Percentiles rank a stretch among this genome's conserved stretches.
Conservation (phyloP, 92 coral and sea anemone species). For the Muricea muricata region DNA sequence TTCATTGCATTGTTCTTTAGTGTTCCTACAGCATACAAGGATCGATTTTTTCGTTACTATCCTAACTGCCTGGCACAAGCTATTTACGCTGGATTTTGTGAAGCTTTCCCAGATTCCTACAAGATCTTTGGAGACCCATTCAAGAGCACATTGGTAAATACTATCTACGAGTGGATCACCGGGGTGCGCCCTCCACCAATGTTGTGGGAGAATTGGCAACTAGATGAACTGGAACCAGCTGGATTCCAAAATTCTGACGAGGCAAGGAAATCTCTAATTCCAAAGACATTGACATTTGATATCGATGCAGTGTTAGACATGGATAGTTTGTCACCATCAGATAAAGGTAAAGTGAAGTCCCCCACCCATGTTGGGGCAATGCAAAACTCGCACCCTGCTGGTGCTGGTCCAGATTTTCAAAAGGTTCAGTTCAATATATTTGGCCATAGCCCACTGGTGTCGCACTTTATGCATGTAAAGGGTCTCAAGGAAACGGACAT, state of each 20-base stretch:
- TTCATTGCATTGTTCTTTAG: conserved; percentile 87
- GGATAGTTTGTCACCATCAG: conserved; percentile 42
- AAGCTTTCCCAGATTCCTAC: conserved; percentile 92
- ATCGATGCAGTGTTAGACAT: conserved; percentile 75
- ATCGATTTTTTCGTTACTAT: conserved; percentile 81
- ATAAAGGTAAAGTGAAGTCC: not conserved
- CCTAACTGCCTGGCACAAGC: conserved; percentile 96
- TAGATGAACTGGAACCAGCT: conserved; percentile 83
- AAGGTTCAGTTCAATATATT: conserved; percentile 88
- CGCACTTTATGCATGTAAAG: conserved; percentile 82
- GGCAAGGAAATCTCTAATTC: conserved; percentile 75
- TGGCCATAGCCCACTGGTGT: conserved; percentile 93
- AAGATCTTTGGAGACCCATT: conserved; percentile 82
- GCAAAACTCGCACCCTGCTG: conserved; percentile 82
- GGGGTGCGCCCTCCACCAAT: conserved; percentile 92
- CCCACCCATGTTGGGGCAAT: not conserved
- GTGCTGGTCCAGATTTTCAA: conserved; percentile 89
- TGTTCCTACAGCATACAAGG: conserved; percentile 80
- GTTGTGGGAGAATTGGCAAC: conserved; percentile 91
- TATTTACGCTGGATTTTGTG: conserved; percentile 88
- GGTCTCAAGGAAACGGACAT: conserved; percentile 70
- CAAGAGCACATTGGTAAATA: conserved; percentile 76
- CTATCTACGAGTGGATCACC: conserved; percentile 90
- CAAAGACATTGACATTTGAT: conserved; percentile 82
- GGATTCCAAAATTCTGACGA: conserved; percentile 83